Conservation (phyloP, 2,888 invertebrate species). For the Lampropteryx suffumata region DNA sequence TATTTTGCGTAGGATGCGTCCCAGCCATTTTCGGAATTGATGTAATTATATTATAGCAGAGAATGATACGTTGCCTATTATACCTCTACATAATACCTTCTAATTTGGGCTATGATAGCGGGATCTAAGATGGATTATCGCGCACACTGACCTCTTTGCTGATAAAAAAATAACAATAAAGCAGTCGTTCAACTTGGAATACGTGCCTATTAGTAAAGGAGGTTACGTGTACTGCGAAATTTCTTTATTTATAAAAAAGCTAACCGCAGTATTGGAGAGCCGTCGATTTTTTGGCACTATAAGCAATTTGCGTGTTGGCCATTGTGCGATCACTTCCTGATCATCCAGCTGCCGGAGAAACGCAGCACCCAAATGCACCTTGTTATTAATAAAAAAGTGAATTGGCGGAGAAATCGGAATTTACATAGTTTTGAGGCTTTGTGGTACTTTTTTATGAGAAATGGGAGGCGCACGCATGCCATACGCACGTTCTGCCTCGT, state of each 20-base stretch:
- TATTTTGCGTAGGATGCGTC: conserved; percentile 53
- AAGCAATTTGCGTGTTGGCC: conserved; percentile 54
- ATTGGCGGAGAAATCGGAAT: conserved; percentile 54
- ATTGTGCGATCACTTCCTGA: conserved; percentile 67
- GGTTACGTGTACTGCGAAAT: conserved; percentile 41
- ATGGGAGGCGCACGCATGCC: conserved; percentile 48
- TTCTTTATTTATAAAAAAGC: conserved; percentile 39
- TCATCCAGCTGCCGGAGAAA: conserved; percentile 73
- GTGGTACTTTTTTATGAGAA: conserved; percentile 51
- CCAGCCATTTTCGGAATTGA: conserved; percentile 48
- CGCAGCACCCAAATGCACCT: conserved; percentile 59
- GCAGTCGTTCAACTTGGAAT: conserved; percentile 60
- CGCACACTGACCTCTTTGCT: conserved; percentile 45
- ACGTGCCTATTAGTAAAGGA: conserved; percentile 50
- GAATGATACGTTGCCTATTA: conserved; percentile 39
- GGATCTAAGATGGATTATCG: conserved; percentile 45
- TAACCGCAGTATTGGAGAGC: conserved; percentile 42
- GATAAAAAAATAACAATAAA: conserved; percentile 61
- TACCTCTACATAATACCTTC: conserved; percentile 38
- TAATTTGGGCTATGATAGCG: conserved; percentile 48
- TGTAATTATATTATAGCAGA: conserved; percentile 48
- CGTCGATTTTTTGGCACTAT: conserved; percentile 64
- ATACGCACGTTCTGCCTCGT: conserved; percentile 50
- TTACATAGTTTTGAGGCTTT: conserved; percentile 63
- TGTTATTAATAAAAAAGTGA: conserved; percentile 71